These are phyloP conservation scores for Allobates femoralis DNA, from an alignment of 2,797 vertebrate species.

Conservation along the genomic window DNA sequence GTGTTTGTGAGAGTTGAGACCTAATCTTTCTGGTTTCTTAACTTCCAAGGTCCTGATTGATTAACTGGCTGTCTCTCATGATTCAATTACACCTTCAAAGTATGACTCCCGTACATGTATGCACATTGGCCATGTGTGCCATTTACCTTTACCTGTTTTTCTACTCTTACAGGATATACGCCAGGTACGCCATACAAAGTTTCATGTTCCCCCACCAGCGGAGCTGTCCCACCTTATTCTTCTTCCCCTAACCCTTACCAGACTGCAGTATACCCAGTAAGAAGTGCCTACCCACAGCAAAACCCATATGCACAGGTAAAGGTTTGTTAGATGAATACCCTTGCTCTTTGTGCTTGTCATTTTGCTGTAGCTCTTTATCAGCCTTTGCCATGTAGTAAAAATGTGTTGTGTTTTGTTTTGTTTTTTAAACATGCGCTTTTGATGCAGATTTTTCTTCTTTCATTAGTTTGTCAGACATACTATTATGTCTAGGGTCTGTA, in stretches of 20 bases:
- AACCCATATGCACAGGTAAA: slow-evolving; percentile 94
- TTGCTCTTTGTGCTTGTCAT: neutral
- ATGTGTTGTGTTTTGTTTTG: no score
- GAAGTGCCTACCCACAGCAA: slow-evolving; percentile 96
- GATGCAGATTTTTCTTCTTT: no score
- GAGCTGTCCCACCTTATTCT: slow-evolving; percentile 91
- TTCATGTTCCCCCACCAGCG: slow-evolving; percentile 94
- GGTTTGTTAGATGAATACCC: neutral
- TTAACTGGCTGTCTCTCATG: neutral
- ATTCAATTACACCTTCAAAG: neutral
- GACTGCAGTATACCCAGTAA: slow-evolving; percentile 91
- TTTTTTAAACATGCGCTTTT: no score
- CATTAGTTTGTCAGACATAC: no score
- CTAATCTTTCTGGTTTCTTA: neutral
- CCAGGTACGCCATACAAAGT: slow-evolving; percentile 97
- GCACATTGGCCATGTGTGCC: neutral
- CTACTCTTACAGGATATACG: slow-evolving; percentile 85
- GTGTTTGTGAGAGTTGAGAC: neutral
- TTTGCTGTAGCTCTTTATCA: slow-evolving; percentile 41
- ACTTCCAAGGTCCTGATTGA: neutral
- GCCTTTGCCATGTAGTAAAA: neutral
- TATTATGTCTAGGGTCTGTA: no score
- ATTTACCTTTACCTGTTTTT: neutral
- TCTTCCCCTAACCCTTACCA: slow-evolving; percentile 92
- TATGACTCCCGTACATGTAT: neutral